Base-by-base conservation (phyloP, 2,113 vertebrate species). In the Scomber scombrus region DNA sequence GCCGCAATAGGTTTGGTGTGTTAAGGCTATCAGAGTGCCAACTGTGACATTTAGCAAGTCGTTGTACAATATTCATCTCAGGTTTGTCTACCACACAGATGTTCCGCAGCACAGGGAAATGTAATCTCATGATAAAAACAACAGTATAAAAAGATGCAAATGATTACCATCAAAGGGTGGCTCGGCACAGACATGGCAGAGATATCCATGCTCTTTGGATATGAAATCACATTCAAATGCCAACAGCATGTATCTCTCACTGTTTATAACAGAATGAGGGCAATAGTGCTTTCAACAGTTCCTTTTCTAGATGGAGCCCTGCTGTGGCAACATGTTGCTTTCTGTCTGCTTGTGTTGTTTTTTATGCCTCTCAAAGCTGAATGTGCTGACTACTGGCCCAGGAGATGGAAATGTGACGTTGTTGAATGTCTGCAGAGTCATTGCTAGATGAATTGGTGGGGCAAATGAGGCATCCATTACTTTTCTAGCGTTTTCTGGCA, bases 191-290 rank as follows among this genome's bases (percentile, higher is more conserved):
- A 55, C 66, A 51, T 45, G 43, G 15, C 58, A 75, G 58, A 29
- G 19, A 45, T 60, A 75, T 62, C 19, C 68, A 11, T 47, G 77
- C 49, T 70, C 23, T 14, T 58, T 19, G 31, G 79, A 61, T 82
- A 62, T 61, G 21, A 73, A 75, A 69, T 63, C 21, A 23, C 73
- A 49, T 78, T 74, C 40, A 73, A 75, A 85, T 69, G 84, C 74
- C 79, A 64, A 45, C 71, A 72, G 74, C 72, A 9, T 82, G 81
- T 54, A 45, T 79, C 65, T 51, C 11, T 83, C 85, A 18, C 51
- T 40, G 49, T 62, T 64, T 57, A 18, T 71, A 87, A 84, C 84
- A 90, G 85, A 89, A 86, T 84, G 82, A 82, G 89, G 85, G 73
- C 85, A 90, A 55, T 52, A 0, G 51, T 21, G 26, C 76, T 87